A percentile compares a stretch with the other conserved stretches of the same genome.
Evolutionary conservation across 2,888 invertebrate genomes (phyloP).

Genomic region (Crocallis elinguaria): DNA sequence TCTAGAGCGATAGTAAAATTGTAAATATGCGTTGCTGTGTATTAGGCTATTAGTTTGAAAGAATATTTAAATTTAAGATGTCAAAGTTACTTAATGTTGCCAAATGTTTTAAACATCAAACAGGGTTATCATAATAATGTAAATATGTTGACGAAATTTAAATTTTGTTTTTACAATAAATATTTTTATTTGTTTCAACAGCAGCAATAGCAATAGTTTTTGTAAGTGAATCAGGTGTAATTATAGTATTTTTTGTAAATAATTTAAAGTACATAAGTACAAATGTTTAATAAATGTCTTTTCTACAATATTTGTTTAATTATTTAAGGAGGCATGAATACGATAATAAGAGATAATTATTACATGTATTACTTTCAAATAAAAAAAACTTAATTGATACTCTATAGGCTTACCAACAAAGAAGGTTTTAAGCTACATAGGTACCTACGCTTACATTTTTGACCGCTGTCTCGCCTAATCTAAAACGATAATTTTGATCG

Average conservation of each 20-base stretch:
- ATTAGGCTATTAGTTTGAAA: neutral
- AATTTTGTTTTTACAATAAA: neutral
- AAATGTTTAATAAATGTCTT: constrained; percentile 65
- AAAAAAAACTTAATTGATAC: too few species aligned
- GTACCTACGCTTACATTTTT: too few species aligned
- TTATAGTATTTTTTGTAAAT: constrained; percentile 56
- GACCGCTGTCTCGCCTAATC: too few species aligned
- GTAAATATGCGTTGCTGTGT: constrained; percentile 1
- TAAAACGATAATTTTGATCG: too few species aligned
- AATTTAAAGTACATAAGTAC: constrained; percentile 65
- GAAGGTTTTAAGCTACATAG: too few species aligned
- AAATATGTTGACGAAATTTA: constrained; percentile 13
- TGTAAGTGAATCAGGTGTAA: constrained; percentile 31
- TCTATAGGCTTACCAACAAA: too few species aligned
- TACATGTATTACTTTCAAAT: too few species aligned
- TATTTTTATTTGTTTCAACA: constrained; percentile 10
- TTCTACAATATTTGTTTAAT: constrained; percentile 33
- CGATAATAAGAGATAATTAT: neutral
- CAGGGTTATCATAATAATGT: constrained; percentile 54
- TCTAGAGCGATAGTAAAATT: constrained; percentile 13
- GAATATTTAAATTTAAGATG: constrained; percentile 1
- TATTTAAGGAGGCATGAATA: neutral
- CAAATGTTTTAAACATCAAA: constrained; percentile 51
- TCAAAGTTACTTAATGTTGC: constrained; percentile 49
- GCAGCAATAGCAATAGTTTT: constrained; percentile 38